A percentile compares a stretch with the other conserved stretches of the same genome.
Evolutionary conservation across 1,140 invertebrate genomes (phyloP).

Genomic region (Ceratoteleas bidentatus): DNA sequence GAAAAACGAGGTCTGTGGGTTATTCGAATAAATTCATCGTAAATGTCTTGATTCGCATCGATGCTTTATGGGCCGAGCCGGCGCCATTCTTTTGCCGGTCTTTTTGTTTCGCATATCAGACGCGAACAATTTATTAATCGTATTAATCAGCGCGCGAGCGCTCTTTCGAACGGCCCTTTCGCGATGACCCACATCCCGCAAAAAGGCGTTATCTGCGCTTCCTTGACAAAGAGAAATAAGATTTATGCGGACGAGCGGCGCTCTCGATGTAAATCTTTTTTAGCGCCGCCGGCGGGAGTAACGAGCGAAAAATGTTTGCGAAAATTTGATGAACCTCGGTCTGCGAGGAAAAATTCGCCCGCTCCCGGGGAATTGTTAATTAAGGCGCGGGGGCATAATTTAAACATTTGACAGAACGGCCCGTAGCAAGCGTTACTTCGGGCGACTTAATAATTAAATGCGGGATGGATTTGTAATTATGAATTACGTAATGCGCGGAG

Average conservation of each 20-base stretch:
- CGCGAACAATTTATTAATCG: slow-evolving; percentile 55
- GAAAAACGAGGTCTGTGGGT: slow-evolving; percentile 52
- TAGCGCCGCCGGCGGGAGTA: slow-evolving; percentile 41
- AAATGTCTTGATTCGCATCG: slow-evolving; percentile 58
- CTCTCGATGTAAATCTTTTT: slow-evolving; percentile 57
- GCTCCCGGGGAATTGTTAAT: slow-evolving; percentile 45
- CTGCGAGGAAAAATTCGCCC: slow-evolving; percentile 18
- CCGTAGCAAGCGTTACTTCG: slow-evolving; percentile 6
- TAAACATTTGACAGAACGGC: slow-evolving; percentile 21
- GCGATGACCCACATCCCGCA: slow-evolving; percentile 45
- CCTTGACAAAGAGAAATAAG: slow-evolving; percentile 61
- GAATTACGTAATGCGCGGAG: slow-evolving; percentile 1
- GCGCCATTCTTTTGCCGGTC: slow-evolving; percentile 13
- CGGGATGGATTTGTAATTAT: slow-evolving; percentile 45
- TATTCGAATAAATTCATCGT: slow-evolving; percentile 63
- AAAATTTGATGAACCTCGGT: slow-evolving; percentile 54
- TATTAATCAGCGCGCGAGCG: slow-evolving; percentile 54
- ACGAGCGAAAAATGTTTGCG: slow-evolving; percentile 55
- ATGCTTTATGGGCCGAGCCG: slow-evolving; percentile 26
- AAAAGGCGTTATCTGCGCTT: slow-evolving; percentile 54
- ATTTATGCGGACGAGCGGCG: slow-evolving; percentile 49
- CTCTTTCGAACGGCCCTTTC: slow-evolving; percentile 26
- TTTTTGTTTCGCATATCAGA: slow-evolving; percentile 57
- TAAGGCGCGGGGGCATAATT: slow-evolving; percentile 30
- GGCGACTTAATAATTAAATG: slow-evolving; percentile 38